Percentiles rank a stretch among this genome's conserved stretches.
Conservation (phyloP, 1,140 invertebrate species). For the Zaprionus lachaisei region DNA sequence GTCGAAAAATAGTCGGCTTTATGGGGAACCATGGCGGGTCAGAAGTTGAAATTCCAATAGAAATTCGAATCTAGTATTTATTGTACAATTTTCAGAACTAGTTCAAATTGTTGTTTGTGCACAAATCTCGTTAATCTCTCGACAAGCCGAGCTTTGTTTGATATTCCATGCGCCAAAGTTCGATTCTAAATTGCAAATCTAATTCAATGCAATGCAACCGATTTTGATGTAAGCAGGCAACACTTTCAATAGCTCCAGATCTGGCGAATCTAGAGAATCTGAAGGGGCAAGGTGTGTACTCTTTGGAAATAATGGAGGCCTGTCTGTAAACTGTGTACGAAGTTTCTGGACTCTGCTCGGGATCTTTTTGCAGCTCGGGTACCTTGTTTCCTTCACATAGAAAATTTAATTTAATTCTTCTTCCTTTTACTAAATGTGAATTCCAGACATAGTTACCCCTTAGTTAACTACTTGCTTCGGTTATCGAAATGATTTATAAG, state of each 20-base stretch:
- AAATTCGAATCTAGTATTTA: conserved; percentile 1
- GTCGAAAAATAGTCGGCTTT: neutral
- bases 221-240: too few relatives aligned
- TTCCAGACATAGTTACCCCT: neutral
- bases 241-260: neutral
- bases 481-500: conserved; percentile 9
- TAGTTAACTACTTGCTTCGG: neutral
- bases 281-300: too few relatives aligned
- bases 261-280: neutral
- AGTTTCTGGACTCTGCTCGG: too few relatives aligned
- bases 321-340: too few relatives aligned
- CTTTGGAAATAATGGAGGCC: too few relatives aligned
- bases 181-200: neutral
- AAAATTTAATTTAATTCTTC: too few relatives aligned
- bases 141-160: neutral
- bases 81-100: conserved; percentile 5
- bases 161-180: neutral
- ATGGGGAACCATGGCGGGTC: neutral
- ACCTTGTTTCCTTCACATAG: too few relatives aligned
- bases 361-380: too few relatives aligned
- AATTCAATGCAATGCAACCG: neutral
- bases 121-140: conserved; percentile 2
- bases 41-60: neutral
- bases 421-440: too few relatives aligned
- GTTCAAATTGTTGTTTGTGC: conserved; percentile 18